Evolutionary conservation across 2,888 invertebrate species (phyloP).

Genomic region (Lepidonotus clava): DNA sequence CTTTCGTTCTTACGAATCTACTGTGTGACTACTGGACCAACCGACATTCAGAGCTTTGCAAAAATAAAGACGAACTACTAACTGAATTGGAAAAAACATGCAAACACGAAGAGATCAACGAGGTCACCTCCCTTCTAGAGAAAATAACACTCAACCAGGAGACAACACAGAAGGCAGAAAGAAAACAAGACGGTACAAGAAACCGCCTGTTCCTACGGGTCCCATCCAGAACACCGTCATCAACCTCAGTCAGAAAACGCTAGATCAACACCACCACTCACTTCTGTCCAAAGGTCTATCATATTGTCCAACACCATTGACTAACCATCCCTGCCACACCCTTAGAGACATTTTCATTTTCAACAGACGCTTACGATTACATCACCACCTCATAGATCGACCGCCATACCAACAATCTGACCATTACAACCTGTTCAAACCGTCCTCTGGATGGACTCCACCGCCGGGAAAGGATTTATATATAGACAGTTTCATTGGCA

Average conservation of each 20-base stretch:
- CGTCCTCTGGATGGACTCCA: slow-evolving; percentile 1
- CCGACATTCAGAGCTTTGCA: no score
- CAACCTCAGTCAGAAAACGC: not conserved
- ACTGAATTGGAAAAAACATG: no score
- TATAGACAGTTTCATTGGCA: not conserved
- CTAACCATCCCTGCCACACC: not conserved
- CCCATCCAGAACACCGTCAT: no score
- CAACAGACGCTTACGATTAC: not conserved
- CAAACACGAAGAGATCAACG: no score
- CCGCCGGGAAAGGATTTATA: not conserved
- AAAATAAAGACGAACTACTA: no score
- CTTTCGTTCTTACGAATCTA: no score
- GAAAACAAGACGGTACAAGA: no score
- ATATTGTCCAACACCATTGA: not conserved
- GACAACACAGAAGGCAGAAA: no score
- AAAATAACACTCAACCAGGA: no score
- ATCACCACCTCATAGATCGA: not conserved
- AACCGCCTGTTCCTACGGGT: no score
- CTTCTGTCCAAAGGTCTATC: not conserved
- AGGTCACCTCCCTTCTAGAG: no score
- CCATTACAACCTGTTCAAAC: not conserved
- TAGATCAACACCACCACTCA: not conserved
- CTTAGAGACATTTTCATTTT: not conserved
- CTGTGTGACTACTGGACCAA: no score
- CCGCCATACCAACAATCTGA: not conserved